phyloP scores from a whole-genome alignment of 1,140 invertebrate species.

The Papilio polyxenes region DNA sequence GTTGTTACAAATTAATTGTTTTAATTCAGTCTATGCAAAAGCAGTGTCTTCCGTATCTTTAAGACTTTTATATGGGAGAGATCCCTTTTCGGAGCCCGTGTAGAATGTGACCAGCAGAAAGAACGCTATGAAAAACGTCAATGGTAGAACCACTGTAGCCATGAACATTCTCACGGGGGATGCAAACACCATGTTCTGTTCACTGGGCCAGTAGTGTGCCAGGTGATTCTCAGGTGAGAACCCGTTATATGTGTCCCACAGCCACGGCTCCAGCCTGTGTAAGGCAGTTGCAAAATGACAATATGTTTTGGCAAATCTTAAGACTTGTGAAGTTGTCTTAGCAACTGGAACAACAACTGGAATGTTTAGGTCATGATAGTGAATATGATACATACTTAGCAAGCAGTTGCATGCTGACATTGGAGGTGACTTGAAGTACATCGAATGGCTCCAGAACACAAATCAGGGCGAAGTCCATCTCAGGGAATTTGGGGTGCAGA shows the following conservation, averaged over 20 bases:
- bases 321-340: too few relatives aligned
- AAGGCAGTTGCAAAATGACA: not conserved
- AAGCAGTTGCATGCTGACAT: not conserved
- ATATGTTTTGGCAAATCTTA: too few relatives aligned
- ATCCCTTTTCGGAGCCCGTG: slow-evolving; percentile 41
- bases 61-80: slow-evolving; percentile 40
- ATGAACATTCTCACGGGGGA: slow-evolving; percentile 46
- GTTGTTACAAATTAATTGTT: slow-evolving; percentile 20
- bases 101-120: slow-evolving; percentile 49
- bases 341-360: too few relatives aligned
- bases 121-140: slow-evolving; percentile 43
- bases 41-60: slow-evolving; percentile 38
- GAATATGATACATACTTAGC: not conserved
- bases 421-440: not conserved
- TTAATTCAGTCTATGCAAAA: slow-evolving; percentile 25
- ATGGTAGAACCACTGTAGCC: slow-evolving; percentile 46
- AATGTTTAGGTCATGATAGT: not conserved
- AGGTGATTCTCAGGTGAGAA: not conserved
- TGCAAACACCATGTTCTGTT: slow-evolving; percentile 39
- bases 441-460: slow-evolving; percentile 4
- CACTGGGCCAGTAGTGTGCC: slow-evolving; percentile 4
- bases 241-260: not conserved
- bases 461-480: not conserved
- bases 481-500: not conserved
- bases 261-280: slow-evolving; percentile 41